These are phyloP conservation scores for Archilochus colubris DNA, from an alignment of 2,113 vertebrate species.

Conservation along the genomic window DNA sequence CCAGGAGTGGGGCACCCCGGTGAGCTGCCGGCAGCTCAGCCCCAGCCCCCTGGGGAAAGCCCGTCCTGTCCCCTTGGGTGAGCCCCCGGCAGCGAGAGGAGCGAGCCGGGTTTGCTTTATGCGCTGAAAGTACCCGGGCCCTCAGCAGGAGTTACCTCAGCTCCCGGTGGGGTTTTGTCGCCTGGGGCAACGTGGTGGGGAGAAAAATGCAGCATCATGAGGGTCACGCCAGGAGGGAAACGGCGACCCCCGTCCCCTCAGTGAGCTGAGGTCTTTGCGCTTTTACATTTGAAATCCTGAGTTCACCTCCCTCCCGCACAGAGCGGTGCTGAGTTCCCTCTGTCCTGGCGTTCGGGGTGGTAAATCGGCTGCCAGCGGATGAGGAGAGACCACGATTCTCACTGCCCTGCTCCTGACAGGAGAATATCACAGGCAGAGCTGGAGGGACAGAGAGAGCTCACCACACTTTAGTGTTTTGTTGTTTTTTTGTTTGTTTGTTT, in stretches of 20 bases:
- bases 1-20: fast-evolving
- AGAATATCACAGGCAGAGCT: fast-evolving
- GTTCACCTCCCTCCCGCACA: fast-evolving
- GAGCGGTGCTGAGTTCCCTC: fast-evolving
- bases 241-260: fast-evolving
- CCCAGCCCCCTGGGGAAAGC: background rate
- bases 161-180: background rate
- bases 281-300: fast-evolving
- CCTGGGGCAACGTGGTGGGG: fast-evolving
- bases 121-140: fast-evolving
- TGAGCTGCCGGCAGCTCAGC: background rate
- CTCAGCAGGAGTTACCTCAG: background rate
- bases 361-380: background rate
- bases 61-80: fast-evolving
- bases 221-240: fast-evolving
- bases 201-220: fast-evolving
- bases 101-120: background rate
- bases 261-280: fast-evolving
- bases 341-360: fast-evolving
- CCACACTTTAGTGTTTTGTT: fast-evolving
- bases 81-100: fast-evolving
- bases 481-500: too few species aligned
- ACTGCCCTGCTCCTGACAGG: background rate
- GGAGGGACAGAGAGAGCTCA: too few species aligned
- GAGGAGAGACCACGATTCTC: background rate